Base-by-base conservation (phyloP, 2,888 invertebrate species). In the Pardosa pseudoannulata region DNA sequence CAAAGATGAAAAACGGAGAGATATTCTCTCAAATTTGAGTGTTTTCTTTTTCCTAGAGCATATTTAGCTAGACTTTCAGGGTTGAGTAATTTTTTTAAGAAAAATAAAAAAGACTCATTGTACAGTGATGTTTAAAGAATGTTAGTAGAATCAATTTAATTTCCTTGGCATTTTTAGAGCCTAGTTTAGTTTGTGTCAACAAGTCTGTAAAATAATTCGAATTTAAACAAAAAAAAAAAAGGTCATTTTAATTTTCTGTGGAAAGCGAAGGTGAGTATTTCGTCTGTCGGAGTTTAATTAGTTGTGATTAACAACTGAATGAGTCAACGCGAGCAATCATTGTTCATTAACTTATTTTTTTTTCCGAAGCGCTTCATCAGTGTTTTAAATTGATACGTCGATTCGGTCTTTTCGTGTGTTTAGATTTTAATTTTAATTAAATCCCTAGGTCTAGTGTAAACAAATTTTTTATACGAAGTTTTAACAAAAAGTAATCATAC, bases 21-120 rank as follows among this genome's bases (percentile, higher is more conserved):
- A 67, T 46, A 67, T 73, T 79, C 83, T 79, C 83, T 83, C 79
- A 83, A 73, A 75, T 88, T 75, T 88, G 88, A 88, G 88, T 88
- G 88, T 88, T 88, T 79, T 71, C 68, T 83, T 88, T 81, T 83
- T 82, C 74, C 70, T 81, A 79, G 82, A 79, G 62, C 76, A 76
- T 79, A 79, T 81, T 79, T 88, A 88, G 88, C 79, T 88, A 88
- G 88, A 79, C 46, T 56, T 72, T 82, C 82, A 78, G 74, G 78
- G 74, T 87, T 81, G 79, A 75, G 68, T 87, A 81, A 74, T 74
- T 75, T 87, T 72, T 72, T 81, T 87, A 56, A 27, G 31, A 85
- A 50, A 31, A 72, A 50, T n/a, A 56, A 56, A 23, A 5, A 28
- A n/a, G n/a, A 74, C 36, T 81, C 81, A 82, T 73, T 81, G 87